Base-by-base conservation (phyloP, 2,797 vertebrate species). In the Mionectes olivaceus region DNA sequence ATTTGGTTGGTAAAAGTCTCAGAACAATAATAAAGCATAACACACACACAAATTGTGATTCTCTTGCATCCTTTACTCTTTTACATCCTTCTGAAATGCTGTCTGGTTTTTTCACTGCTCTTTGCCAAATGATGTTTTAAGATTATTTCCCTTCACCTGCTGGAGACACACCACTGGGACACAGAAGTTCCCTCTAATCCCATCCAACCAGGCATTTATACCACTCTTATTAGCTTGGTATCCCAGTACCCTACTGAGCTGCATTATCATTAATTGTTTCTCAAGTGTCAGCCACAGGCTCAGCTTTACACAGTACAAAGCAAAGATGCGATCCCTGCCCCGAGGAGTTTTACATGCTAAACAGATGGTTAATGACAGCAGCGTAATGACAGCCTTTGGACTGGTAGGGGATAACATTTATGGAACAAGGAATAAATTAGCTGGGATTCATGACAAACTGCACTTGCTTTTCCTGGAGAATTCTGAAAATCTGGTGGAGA, bases 221-320 rank as follows among this genome's bases (percentile, higher is more conserved):
- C 90, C 53, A 21, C 89, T 96, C 85, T 88, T 93, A 95, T 92
- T 93, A 95, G 95, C 89, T 75, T 43, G 63, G 92, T 90, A 95
- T 92, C 89, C 37, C 5, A 90, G 55, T 88, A 80, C 71, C 88
- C 91, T 81, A 90, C 81, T 89, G 93, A 95, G 94, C 67, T 84
- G 70, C 89, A 94, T 91, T 91, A 94, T 90, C 92, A 95, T 95
- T 96, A 93, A 95, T 96, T 86, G 94, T 96, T 93, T 87, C 87
- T 95, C 90, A 96, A 95, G 94, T 94, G 89, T 94, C 94, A 97
- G 91, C 90, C 93, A 83, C 81, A 59, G 86, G 83, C 79, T 95
- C 76, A 81, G 84, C 90, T 94, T 90, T 81, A 47, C 83, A 71
- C 44, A 90, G 91, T 57, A 94, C 83, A 95, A 94, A 95, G 93